Evolutionary conservation across 2,888 invertebrate genomes (phyloP), one percentile per base, ranked within the genome.

Genomic region (Pseudococcus jackbeardsleyi): DNA sequence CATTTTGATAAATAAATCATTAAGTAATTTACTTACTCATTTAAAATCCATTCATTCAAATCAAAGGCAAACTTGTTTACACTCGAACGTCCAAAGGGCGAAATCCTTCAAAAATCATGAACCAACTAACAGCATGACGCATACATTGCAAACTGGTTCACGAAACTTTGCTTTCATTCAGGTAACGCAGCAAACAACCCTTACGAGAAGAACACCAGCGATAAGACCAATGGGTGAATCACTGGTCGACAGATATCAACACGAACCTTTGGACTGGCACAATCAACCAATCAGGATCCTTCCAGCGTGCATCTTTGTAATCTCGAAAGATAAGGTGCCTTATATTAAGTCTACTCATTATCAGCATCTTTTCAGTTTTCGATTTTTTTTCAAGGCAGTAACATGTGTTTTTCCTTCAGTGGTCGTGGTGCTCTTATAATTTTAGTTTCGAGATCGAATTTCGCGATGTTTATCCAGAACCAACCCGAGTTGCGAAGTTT

Each of bases 151-250:
- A 54, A 54, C 54, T 54, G 54, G 54, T 54, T 54, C 54, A 54
- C n/a, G 54, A 54, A 54, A n/a, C 5, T 5, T n/a, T 50, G 12
- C 11, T 50, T 50, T 11, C 48, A 12, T 50, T 50, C 48, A 50
- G 54, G n/a, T n/a, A 54, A 11, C 12, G 15, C 9, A 15, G 4
- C 54, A 54, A n/a, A 11, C 72, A 72, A 33, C 72, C 72, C 72
- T 15, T 7, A 54, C n/a, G 54, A 39, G 33, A 77, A 42, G 15
- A 39, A 77, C 77, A 17, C 7, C 26, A 33, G 26, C 9, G 79
- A 42, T 82, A 46, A 82, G 26, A 33, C 26, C 26, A 33, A 33
- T 2, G 79, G 79, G 79, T 82, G 79, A 82, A 0, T 82, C 79
- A 82, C 46, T 6, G 7, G 3, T 17, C 17, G 33, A 33, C 72